Evolutionary conservation across 2,888 invertebrate species (phyloP).

Genomic region (Branchipolynoe longqiensis): DNA sequence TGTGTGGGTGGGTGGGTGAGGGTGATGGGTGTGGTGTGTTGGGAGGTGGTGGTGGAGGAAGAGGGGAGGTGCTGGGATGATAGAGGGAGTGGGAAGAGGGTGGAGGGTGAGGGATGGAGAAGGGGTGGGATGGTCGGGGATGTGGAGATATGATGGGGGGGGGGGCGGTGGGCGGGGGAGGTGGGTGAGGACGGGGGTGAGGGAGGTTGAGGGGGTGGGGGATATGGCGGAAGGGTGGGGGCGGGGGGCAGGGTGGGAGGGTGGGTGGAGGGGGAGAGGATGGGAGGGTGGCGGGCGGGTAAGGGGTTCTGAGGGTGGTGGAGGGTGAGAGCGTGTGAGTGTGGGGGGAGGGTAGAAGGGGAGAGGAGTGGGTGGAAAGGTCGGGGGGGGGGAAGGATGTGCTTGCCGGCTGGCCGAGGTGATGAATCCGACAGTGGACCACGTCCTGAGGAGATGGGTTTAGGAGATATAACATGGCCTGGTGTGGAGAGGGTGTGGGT

Average conservation of each 20-base stretch:
- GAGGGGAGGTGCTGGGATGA: not conserved
- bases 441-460: not conserved
- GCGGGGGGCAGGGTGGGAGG: not conserved
- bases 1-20: not conserved
- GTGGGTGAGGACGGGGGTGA: not conserved
- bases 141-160: too few relatives aligned
- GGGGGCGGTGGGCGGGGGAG: not conserved
- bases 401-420: too few relatives aligned
- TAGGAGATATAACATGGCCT: not conserved
- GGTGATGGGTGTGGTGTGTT: not conserved
- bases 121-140: too few relatives aligned
- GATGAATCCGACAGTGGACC: too few relatives aligned
- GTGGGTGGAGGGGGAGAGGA: not conserved
- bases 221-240: constrained; percentile 4
- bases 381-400: not conserved
- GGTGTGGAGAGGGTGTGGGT: not conserved
- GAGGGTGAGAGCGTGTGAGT: not conserved
- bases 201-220: not conserved
- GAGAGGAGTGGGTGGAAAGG: not conserved
- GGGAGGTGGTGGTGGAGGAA: not conserved
- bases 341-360: too few relatives aligned
- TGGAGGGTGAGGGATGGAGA: too few relatives aligned
- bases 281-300: not conserved
- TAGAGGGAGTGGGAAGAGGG: not conserved
- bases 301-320: not conserved